Evolutionary conservation across 2,113 vertebrate species (phyloP).

Genomic region (Platanista minor): DNA sequence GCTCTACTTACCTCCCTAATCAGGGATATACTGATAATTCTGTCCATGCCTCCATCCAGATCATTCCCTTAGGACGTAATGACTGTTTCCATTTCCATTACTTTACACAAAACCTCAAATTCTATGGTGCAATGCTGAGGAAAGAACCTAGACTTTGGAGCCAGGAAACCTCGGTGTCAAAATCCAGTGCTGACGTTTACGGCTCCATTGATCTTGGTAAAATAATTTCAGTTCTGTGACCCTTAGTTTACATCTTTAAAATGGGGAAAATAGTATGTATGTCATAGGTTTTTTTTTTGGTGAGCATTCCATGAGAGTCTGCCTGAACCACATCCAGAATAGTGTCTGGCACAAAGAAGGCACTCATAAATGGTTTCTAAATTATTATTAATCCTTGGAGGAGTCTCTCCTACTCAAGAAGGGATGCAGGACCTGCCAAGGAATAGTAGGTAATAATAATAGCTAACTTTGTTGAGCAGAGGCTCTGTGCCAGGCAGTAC

Average conservation of each 20-base stretch:
- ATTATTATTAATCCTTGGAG: conserved; percentile 30
- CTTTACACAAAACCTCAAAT: not conserved
- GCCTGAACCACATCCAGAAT: not conserved
- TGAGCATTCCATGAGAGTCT: not conserved
- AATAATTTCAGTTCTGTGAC: not conserved
- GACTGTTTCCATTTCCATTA: not conserved
- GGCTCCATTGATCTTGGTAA: not conserved
- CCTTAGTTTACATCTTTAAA: not conserved
- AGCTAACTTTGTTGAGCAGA: not conserved
- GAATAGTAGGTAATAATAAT: not conserved
- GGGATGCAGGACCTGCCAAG: not conserved
- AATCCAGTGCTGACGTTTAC: not conserved
- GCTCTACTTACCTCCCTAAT: not conserved
- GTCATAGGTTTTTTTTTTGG: not conserved
- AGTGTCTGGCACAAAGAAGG: not conserved
- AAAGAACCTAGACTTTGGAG: not conserved
- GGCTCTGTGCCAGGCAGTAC: not conserved
- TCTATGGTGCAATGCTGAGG: not conserved
- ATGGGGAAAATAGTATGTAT: not conserved
- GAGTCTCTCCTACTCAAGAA: not conserved
- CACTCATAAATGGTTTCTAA: not conserved
- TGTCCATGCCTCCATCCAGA: not conserved
- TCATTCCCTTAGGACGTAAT: not conserved
- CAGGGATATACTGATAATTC: not conserved
- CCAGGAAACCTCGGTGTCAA: not conserved